Evolutionary conservation across 2,888 invertebrate species (phyloP).

Genomic region (Saturnia japonica): DNA sequence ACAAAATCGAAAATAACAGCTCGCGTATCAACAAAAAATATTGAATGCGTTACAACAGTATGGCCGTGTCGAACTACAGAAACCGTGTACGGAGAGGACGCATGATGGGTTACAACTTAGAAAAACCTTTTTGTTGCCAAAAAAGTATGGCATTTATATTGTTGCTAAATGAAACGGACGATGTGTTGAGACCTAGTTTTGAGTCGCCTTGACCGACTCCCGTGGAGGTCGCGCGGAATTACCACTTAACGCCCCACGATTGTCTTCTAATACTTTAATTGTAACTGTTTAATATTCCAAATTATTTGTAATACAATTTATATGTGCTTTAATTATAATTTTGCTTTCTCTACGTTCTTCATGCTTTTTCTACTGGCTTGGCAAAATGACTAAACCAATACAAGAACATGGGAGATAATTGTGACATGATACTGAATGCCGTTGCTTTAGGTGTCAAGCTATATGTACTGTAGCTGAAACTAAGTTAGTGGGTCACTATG

Average conservation of each 20-base stretch:
- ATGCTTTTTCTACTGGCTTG: background rate
- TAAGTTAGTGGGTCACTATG: background rate
- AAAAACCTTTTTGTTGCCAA: background rate
- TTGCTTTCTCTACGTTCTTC: background rate
- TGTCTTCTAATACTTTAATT: constrained; percentile 32
- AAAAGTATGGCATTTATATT: constrained; percentile 9
- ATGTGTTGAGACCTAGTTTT: constrained; percentile 36
- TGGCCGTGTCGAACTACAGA: background rate
- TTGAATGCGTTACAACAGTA: background rate
- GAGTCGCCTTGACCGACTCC: constrained; percentile 38
- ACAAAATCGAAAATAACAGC: background rate
- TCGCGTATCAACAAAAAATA: constrained; percentile 1
- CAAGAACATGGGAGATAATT: background rate
- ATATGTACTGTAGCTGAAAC: background rate
- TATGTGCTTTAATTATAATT: too few species aligned
- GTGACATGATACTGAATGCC: background rate
- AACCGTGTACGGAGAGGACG: background rate
- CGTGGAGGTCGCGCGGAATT: constrained; percentile 30
- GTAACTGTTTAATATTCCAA: constrained; percentile 30
- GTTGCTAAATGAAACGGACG: constrained; percentile 33
- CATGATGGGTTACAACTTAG: background rate
- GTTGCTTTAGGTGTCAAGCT: background rate
- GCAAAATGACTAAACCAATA: background rate
- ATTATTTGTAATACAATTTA: background rate
- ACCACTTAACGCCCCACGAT: constrained; percentile 31